phyloP scores from a whole-genome alignment of 2,888 invertebrate genomes.

The Mythimna impura region DNA sequence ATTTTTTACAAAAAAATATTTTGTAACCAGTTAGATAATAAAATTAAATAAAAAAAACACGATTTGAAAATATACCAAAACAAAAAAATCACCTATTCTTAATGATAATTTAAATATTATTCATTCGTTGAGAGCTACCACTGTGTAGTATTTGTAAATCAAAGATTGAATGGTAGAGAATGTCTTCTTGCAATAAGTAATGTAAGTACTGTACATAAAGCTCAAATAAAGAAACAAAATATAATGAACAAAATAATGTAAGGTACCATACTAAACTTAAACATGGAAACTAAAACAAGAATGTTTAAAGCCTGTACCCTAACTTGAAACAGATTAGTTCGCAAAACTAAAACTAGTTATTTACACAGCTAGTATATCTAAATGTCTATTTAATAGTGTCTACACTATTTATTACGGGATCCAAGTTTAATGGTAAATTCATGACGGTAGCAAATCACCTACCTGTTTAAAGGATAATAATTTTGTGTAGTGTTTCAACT shows the following conservation, averaged over 20 bases:
- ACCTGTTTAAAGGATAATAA: constrained; percentile 28
- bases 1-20: too few species aligned
- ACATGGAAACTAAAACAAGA: not conserved
- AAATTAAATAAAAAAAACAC: too few species aligned
- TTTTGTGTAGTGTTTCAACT: constrained; percentile 34
- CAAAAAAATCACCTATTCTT: too few species aligned
- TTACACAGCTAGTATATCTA: constrained; percentile 38
- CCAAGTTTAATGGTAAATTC: constrained; percentile 45
- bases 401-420: constrained; percentile 43
- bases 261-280: not conserved
- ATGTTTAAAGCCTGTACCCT: constrained; percentile 11
- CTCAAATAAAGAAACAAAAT: too few species aligned
- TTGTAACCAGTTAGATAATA: too few species aligned
- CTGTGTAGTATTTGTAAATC: too few species aligned
- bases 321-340: constrained; percentile 45
- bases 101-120: too few species aligned
- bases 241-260: not conserved
- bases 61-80: too few species aligned
- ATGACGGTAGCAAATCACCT: constrained; percentile 48
- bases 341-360: constrained; percentile 47
- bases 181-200: too few species aligned
- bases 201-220: too few species aligned
- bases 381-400: constrained; percentile 57
- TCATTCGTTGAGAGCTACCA: too few species aligned
- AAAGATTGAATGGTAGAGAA: too few species aligned